A percentile compares a stretch with the other conserved stretches of the same genome.
Evolutionary conservation across 23 tunicate species (phyloP).

Genomic region (Botrylloides violaceus): DNA sequence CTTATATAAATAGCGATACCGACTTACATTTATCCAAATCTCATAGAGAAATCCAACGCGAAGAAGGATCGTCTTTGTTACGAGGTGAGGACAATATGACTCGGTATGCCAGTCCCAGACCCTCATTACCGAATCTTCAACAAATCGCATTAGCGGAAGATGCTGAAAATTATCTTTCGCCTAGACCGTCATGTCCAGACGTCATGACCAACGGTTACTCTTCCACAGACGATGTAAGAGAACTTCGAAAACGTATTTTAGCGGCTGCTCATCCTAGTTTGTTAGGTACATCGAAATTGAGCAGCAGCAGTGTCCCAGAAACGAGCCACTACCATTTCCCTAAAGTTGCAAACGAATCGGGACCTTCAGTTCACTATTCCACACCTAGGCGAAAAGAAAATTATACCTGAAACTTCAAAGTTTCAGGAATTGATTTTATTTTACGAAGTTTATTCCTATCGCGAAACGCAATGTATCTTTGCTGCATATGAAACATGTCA

Average conservation of each 20-base stretch:
- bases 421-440: no score
- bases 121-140: background rate
- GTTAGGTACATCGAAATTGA: background rate
- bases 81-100: background rate
- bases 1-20: background rate
- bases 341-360: background rate
- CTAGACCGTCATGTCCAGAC: constrained; percentile 23
- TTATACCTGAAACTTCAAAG: no score
- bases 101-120: background rate
- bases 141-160: constrained; percentile 9
- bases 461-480: no score
- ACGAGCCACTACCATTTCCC: constrained; percentile 1
- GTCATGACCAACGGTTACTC: background rate
- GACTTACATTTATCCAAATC: background rate
- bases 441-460: no score
- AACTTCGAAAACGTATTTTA: constrained; percentile 5
- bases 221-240: constrained; percentile 14
- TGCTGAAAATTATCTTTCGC: constrained; percentile 12
- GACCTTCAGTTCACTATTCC: background rate
- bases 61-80: background rate
- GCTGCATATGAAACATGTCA: no score
- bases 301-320: background rate
- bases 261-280: constrained; percentile 20
- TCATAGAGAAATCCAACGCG: background rate
- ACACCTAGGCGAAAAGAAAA: background rate